Conservation (phyloP, 2,888 invertebrate species). For the Exephanes ischioxanthus region DNA sequence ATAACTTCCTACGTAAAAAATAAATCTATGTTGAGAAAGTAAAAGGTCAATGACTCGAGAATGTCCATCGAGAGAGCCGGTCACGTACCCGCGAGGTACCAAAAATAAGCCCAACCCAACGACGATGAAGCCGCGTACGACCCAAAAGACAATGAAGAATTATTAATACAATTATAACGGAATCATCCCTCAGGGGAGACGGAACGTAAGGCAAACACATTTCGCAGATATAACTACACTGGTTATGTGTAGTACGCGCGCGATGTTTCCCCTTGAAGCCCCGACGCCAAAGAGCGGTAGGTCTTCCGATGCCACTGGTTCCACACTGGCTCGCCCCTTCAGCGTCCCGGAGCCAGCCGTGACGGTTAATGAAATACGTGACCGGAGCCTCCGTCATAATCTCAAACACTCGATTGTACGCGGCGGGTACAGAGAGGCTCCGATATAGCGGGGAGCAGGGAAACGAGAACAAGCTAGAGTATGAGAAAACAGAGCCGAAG, state of each 20-base stretch:
- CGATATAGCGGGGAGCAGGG: constrained; percentile 38
- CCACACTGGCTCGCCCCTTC: constrained; percentile 67
- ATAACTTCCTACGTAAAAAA: background rate
- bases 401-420: constrained; percentile 84
- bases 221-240: constrained; percentile 67
- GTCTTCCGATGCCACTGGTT: constrained; percentile 28
- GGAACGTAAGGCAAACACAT: constrained; percentile 81
- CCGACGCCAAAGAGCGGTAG: constrained; percentile 14
- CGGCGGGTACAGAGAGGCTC: constrained; percentile 43
- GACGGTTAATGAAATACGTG: constrained; percentile 85
- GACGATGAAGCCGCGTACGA: constrained; percentile 5
- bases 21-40: background rate
- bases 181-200: constrained; percentile 76
- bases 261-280: constrained; percentile 25
- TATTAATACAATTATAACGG: constrained; percentile 81
- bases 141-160: constrained; percentile 73
- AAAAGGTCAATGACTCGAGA: background rate
- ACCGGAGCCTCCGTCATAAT: constrained; percentile 84
- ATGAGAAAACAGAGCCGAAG: constrained; percentile 31
- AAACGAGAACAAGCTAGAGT: constrained; percentile 32
- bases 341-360: constrained; percentile 73
- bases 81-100: constrained; percentile 41
- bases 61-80: constrained; percentile 8
- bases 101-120: constrained; percentile 8
- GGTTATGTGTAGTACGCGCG: constrained; percentile 22